Evolutionary conservation across 2,113 vertebrate genomes (phyloP).

Genomic region (Strigops habroptila): DNA sequence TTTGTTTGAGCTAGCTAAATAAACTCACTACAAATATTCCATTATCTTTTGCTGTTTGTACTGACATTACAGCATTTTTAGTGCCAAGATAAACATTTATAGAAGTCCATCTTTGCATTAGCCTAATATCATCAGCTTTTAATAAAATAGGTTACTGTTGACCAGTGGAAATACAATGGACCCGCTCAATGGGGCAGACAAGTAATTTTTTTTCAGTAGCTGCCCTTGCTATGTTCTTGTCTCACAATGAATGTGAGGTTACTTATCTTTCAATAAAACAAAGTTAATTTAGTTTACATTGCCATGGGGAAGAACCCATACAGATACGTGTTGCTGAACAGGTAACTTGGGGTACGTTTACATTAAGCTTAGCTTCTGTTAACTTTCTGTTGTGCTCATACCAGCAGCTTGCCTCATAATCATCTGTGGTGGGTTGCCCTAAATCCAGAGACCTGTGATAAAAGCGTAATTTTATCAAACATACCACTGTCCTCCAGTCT

Average conservation of each 20-base stretch:
- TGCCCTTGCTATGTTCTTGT: not conserved
- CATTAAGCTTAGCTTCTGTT: not conserved
- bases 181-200: not conserved
- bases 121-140: not conserved
- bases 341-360: not conserved
- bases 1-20: not conserved
- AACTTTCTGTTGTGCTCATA: not conserved
- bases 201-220: not conserved
- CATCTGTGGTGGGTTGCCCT: not conserved
- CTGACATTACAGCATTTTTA: not conserved
- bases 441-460: not conserved
- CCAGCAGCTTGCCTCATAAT: not conserved
- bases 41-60: not conserved
- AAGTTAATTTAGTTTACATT: not conserved
- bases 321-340: rapidly evolving
- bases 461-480: not conserved
- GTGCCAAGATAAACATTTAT: not conserved
- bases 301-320: not conserved
- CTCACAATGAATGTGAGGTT: not conserved
- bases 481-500: not conserved
- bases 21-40: not conserved
- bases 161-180: not conserved
- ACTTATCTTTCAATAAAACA: not conserved
- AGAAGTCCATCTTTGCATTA: not conserved
- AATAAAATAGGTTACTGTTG: not conserved